Base-by-base conservation (phyloP, 2,888 invertebrate species). In the Drosophila flavopinicola region DNA sequence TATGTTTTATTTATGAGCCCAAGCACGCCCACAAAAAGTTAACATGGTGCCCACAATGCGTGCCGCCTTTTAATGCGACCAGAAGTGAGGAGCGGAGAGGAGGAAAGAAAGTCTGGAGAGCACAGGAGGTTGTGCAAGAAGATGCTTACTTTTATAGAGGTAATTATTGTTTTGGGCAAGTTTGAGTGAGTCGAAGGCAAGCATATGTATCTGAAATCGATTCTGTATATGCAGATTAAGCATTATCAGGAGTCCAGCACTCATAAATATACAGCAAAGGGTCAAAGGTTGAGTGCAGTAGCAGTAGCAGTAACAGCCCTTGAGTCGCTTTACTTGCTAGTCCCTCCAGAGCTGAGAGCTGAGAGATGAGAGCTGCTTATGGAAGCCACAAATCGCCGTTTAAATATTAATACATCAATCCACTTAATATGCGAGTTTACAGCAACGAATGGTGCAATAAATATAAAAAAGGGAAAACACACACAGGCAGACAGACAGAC, bases 371-470 rank as follows among this genome's bases (percentile, higher is more conserved):
- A 42, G 58, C 64, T 56, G 44, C 56, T 59, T 58, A 42, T 65
- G 70, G 69, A 60, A 75, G 65, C 88, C 89, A 78, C 89, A 89
- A 88, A 89, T 88, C 88, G 86, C 76, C 88, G 87, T 88, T 90
- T 89, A 90, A 90, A 90, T 90, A 90, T 90, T 90, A 89, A 90
- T 89, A 89, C 88, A 89, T 89, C 89, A 90, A 90, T 90, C 88
- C 89, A 89, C 89, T 89, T 87, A 89, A 87, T 83, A 88, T 86
- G 83, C 85, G 78, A 85, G 78, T 84, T 85, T 87, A 71, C 79
- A 85, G 80, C 77, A 67, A 66, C 75, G 85, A 85, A 78, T 85
- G 85, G 67, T 75, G 84, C 61, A 79, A 79, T 80, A 84, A 85
- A 85, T 82, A 85, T 77, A 82, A 83, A 75, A 85, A 70, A 61